Evolutionary conservation across 2,888 invertebrate genomes (phyloP), one percentile per base, ranked within the genome.

Genomic region (Campoplex nolae): DNA sequence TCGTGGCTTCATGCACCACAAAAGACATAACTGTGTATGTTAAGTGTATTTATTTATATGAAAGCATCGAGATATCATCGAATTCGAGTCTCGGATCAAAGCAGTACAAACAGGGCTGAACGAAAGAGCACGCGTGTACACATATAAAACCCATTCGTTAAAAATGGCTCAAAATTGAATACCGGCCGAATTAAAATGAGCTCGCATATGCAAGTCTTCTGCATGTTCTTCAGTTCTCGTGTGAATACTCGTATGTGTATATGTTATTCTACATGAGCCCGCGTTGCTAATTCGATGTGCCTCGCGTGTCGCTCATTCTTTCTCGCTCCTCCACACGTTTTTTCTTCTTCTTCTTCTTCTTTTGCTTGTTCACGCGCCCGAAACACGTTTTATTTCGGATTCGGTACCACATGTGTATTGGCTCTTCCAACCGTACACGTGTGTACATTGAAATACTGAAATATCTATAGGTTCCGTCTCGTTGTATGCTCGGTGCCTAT

Each of bases 201-300:
- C 71, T 56, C 71, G 83, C 23, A 23, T 86, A 48, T 79, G 56
- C 18, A 65, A 79, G 48, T 75, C 67, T 62, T 75, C 62, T 28
- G 82, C 79, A 54, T 75, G 23, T 70, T 45, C 32, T 48, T 35
- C 35, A 48, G 48, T 18, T 23, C 32, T 65, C 42, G 32, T 35
- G 65, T 38, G 38, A 45, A 35, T 51, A 62, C 11, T 7, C 35
- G 23, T 51, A n/a, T 16, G 51, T 65, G 28, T 62, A 71, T 79
- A 45, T 58, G 35, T 78, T 70, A 56, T 45, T 28, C 45, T 51
- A 51, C 45, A 45, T 13, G 83, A 58, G 51, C 75, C 80, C 76
- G 67, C 76, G 67, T 83, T 83, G 86, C 86, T 81, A 86, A 86
- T 86, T 86, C 86, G 81, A 81, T 77, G 73, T 80, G 76, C 76